These are phyloP conservation scores for Trichechus manatus DNA, from an alignment of 2,113 vertebrate species.

Conservation along the genomic window DNA sequence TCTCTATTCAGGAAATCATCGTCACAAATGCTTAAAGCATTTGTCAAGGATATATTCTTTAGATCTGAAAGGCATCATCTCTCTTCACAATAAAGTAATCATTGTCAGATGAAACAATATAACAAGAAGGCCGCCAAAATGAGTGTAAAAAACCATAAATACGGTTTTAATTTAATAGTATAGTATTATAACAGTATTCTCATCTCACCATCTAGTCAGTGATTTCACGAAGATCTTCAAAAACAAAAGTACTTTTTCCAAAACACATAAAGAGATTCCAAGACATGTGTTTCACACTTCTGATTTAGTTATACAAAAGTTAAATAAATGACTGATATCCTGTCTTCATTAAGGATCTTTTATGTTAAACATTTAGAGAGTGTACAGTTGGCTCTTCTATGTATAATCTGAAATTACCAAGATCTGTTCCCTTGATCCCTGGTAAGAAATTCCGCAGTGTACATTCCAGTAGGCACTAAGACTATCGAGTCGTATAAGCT, in stretches of 20 bases:
- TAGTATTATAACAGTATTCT: not conserved
- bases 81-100: slow-evolving; percentile 24
- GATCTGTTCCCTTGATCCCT: slow-evolving; percentile 90
- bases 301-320: not conserved
- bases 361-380: not conserved
- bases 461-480: slow-evolving; percentile 97
- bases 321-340: not conserved
- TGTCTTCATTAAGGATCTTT: not conserved
- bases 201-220: not conserved
- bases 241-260: slow-evolving; percentile 7
- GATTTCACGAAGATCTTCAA: slow-evolving; percentile 41
- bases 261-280: not conserved
- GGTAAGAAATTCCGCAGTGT: slow-evolving; percentile 91
- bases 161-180: not conserved
- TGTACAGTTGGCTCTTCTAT: not conserved
- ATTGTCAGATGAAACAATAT: not conserved
- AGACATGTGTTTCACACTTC: not conserved
- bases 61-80: not conserved
- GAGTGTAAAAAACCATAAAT: not conserved
- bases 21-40: not conserved
- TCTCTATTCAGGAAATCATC: not conserved
- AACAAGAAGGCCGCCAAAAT: slow-evolving; percentile 2
- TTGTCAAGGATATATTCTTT: not conserved
- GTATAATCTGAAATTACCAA: slow-evolving; percentile 89
- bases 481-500: slow-evolving; percentile 95